Evolutionary conservation across 1,140 invertebrate species (phyloP).

Genomic region (Thrips palmi): DNA sequence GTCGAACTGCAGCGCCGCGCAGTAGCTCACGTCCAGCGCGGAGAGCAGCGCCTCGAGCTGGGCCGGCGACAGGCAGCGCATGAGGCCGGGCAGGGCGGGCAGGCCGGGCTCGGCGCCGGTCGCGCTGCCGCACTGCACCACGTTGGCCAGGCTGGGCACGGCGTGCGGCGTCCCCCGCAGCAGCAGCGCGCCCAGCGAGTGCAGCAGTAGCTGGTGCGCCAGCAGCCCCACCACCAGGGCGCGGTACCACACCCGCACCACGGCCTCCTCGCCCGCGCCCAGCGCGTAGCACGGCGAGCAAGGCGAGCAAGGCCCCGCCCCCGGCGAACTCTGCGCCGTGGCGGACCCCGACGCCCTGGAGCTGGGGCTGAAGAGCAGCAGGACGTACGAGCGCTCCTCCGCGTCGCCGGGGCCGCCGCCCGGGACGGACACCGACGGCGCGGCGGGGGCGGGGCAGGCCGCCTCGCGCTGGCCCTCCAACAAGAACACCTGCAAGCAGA

Average conservation of each 20-base stretch:
- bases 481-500: constrained; percentile 37
- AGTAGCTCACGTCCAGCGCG: constrained; percentile 62
- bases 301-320: too few relatives aligned
- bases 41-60: constrained; percentile 51
- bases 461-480: constrained; percentile 37
- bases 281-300: too few relatives aligned
- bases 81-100: constrained; percentile 23
- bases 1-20: constrained; percentile 68
- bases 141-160: constrained; percentile 27
- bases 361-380: constrained; percentile 68
- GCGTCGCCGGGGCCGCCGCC: constrained; percentile 21
- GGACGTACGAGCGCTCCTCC: constrained; percentile 73
- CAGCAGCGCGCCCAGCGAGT: constrained; percentile 71
- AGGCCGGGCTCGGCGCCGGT: background rate
- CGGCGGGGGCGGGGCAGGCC: too few relatives aligned
- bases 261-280: constrained; percentile 61
- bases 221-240: constrained; percentile 72
- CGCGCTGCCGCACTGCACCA: constrained; percentile 17
- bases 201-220: constrained; percentile 78
- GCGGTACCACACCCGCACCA: constrained; percentile 64
- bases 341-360: constrained; percentile 50
- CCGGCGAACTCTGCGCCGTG: too few relatives aligned
- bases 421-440: constrained; percentile 16
- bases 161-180: constrained; percentile 39
- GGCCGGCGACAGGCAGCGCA: constrained; percentile 22